Percentiles rank a stretch among this genome's conserved stretches.
Evolutionary conservation across 2,888 invertebrate genomes (phyloP).

Genomic region (Pheosia gnoma): DNA sequence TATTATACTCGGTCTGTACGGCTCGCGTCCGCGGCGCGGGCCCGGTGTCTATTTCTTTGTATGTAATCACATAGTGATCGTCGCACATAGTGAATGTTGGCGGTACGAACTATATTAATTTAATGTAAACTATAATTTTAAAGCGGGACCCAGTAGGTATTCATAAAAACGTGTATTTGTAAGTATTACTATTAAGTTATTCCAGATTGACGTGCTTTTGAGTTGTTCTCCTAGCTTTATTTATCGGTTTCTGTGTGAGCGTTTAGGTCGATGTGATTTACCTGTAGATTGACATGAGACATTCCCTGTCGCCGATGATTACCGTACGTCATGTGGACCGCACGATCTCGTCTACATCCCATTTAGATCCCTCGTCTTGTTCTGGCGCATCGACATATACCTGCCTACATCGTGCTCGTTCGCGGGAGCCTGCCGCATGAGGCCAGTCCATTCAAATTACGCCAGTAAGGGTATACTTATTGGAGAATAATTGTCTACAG

Average conservation of each 20-base stretch:
- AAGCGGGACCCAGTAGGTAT: conserved; percentile 79
- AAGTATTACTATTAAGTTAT: conserved; percentile 80
- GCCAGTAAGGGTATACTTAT: conserved; percentile 24
- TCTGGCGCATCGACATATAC: conserved; percentile 15
- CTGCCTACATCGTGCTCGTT: neutral
- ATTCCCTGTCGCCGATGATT: conserved; percentile 54
- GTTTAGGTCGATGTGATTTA: conserved; percentile 42
- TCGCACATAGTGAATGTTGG: conserved; percentile 78
- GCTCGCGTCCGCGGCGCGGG: conserved; percentile 43
- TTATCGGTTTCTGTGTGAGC: conserved; percentile 43
- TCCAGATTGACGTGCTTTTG: conserved; percentile 74
- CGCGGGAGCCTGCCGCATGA: conserved; percentile 4
- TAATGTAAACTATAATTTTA: conserved; percentile 62
- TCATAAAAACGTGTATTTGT: conserved; percentile 68
- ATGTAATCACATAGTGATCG: conserved; percentile 54
- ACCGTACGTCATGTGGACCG: conserved; percentile 18
- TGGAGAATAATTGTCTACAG: conserved; percentile 21
- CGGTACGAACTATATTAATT: conserved; percentile 68
- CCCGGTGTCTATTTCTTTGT: conserved; percentile 41
- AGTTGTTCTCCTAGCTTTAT: conserved; percentile 54
- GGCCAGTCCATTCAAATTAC: conserved; percentile 29
- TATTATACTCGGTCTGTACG: conserved; percentile 50
- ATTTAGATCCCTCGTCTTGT: conserved; percentile 19
- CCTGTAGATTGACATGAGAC: conserved; percentile 53
- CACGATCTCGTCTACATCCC: conserved; percentile 17